Percentiles rank a stretch among this genome's conserved stretches.
Evolutionary conservation across 2,888 invertebrate genomes (phyloP).

Genomic region (Drosophila nigritarsus): DNA sequence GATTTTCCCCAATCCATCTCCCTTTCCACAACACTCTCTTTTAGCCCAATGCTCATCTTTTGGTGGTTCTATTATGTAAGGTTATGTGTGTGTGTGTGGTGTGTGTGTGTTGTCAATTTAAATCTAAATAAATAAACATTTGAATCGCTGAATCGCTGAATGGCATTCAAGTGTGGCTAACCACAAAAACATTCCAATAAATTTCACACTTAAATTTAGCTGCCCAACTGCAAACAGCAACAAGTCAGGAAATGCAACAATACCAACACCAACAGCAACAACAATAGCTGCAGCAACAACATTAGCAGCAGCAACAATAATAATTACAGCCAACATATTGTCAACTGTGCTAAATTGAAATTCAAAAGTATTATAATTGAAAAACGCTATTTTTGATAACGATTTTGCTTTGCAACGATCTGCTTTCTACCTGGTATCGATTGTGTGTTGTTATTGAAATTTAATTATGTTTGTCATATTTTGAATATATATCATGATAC

Average conservation of each 20-base stretch:
- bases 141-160: slow-evolving; percentile 11
- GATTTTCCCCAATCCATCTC: slow-evolving; percentile 6
- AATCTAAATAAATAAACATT: slow-evolving; percentile 57
- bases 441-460: neutral
- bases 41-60: slow-evolving; percentile 8
- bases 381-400: neutral
- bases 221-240: slow-evolving; percentile 2
- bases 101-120: slow-evolving; percentile 36
- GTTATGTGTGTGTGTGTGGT: neutral
- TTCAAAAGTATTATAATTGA: neutral
- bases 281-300: neutral
- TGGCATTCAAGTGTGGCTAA: slow-evolving; percentile 31
- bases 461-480: neutral
- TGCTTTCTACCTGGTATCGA: neutral
- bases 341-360: neutral
- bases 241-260: neutral
- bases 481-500: neutral
- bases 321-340: slow-evolving; percentile 2
- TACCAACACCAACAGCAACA: neutral
- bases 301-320: neutral
- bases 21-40: neutral
- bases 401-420: neutral
- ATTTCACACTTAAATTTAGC: slow-evolving; percentile 19
- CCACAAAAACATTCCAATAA: slow-evolving; percentile 50
- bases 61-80: neutral